Base-by-base conservation (phyloP, 2,797 vertebrate species). In the Liasis olivaceus region DNA sequence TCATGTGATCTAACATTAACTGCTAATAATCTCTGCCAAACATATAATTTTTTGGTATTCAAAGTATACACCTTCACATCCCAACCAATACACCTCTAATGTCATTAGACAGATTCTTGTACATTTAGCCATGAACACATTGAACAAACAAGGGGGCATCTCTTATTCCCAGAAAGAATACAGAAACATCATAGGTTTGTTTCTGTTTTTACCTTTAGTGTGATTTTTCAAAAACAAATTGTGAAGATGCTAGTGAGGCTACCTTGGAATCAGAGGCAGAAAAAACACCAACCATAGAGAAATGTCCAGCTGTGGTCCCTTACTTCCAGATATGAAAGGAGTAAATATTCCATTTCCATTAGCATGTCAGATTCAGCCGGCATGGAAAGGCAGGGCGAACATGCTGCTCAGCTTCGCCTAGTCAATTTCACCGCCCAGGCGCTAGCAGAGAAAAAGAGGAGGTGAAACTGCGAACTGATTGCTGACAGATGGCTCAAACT, bases 131-230 rank as follows among this genome's bases (percentile, higher is more conserved):
- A 36, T n/a, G 17, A n/a, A 17, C 66, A 72, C 14, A 36, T 17
- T 1, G 8, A 54, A 54, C 51, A 54, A 8, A 54, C 51, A 54
- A 54, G 51, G 51, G 51, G 51, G 51, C 28, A 12, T 72, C n/a
- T 64, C 42, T 63, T 60, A 24, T 94, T 26, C 88, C 89, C 62
- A 69, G 86, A 93, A 92, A 20, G n/a, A 89, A 64, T 59, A 24
- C 85, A 87, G 2, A 17, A 93, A 90, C 28, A 31, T 17, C 2
- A 20, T 69, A 28, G 42, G 31, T 63, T 62, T 85, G 54, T 2
- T 62, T 90, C 91, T 92, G 2, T 62, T 36, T 0, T 7, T 93
- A 9, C 28, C 63, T 91, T 91, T 91, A 84, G 24, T 26, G 4
- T 0, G 72, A 8, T 8, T 94, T 90, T 91, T 91, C 63, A 92